Percentiles rank a stretch among this genome's conserved stretches.
phyloP scores from a whole-genome alignment of 1,140 invertebrate genomes.

The Drosophila ambigua region DNA sequence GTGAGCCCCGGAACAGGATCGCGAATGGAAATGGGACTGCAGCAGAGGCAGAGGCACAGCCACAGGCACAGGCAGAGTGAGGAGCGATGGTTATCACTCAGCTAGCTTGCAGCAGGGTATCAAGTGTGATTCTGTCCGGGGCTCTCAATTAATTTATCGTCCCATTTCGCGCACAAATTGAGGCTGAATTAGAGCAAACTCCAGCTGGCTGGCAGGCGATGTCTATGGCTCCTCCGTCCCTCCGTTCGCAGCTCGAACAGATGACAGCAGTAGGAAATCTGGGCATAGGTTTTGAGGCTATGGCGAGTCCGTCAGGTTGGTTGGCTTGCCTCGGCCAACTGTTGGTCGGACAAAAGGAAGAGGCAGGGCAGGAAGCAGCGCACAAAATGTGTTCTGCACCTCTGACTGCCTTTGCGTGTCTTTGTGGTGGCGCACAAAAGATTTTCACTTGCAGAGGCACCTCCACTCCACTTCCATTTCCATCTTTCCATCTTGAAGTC shows the following conservation, averaged over 20 bases:
- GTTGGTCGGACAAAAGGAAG: slow-evolving; percentile 9
- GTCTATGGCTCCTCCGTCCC: not conserved
- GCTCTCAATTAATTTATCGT: slow-evolving; percentile 77
- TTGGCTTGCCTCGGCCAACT: slow-evolving; percentile 47
- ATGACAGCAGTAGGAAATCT: slow-evolving; percentile 52
- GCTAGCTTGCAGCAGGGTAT: slow-evolving; percentile 20
- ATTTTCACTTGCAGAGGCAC: slow-evolving; percentile 56
- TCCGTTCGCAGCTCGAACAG: slow-evolving; percentile 15
- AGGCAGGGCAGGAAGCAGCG: slow-evolving; percentile 64
- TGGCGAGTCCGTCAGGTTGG: slow-evolving; percentile 18
- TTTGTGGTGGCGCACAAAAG: slow-evolving; percentile 44
- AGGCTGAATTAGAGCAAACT: slow-evolving; percentile 64
- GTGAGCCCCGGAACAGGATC: slow-evolving; percentile 21
- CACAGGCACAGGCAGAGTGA: not conserved
- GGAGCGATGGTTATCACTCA: slow-evolving; percentile 61
- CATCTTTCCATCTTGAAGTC: slow-evolving; percentile 25
- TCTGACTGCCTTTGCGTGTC: slow-evolving; percentile 72
- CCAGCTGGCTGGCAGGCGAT: not conserved
- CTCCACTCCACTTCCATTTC: slow-evolving; percentile 7
- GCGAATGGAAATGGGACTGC: slow-evolving; percentile 4
- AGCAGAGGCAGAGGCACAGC: not conserved
- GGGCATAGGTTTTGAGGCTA: slow-evolving; percentile 13
- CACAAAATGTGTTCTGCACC: slow-evolving; percentile 77
- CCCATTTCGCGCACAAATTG: slow-evolving; percentile 78
- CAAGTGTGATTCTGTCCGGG: slow-evolving; percentile 20